phyloP scores from a whole-genome alignment of 2,113 vertebrate genomes.

The Panurus biarmicus region DNA sequence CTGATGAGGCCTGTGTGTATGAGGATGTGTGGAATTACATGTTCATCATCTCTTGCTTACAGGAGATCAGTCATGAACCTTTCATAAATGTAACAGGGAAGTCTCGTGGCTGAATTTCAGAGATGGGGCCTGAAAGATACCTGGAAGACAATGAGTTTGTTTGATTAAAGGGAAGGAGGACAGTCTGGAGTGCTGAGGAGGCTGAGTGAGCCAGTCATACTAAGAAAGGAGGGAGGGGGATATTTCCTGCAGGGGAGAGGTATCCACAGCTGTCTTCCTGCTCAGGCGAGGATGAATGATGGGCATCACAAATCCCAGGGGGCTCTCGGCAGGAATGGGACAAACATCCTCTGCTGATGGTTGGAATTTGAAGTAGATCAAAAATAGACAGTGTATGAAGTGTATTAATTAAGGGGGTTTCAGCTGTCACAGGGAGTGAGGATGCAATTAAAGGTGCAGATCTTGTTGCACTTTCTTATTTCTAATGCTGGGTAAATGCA shows the following conservation, averaged over 20 bases:
- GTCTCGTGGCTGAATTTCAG: background rate
- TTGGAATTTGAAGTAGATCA: background rate
- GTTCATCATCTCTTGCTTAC: background rate
- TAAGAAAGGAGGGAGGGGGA: background rate
- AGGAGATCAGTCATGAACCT: fast-evolving
- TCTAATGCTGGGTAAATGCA: background rate
- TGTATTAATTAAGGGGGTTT: constrained; percentile 18
- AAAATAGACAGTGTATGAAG: background rate
- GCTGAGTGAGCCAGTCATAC: background rate
- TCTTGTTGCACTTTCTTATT: background rate
- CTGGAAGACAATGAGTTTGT: too few relatives aligned
- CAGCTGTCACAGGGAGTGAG: constrained; percentile 10
- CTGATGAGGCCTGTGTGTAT: background rate
- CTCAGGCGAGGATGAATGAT: background rate
- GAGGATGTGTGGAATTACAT: background rate
- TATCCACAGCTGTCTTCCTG: background rate
- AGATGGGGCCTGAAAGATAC: background rate
- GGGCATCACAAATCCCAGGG: background rate
- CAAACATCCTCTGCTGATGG: background rate
- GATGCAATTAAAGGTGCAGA: constrained; percentile 10
- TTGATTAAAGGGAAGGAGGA: too few relatives aligned
- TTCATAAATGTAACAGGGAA: background rate
- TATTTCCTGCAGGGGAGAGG: background rate
- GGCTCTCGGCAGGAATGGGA: background rate
- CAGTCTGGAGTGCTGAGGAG: background rate